phyloP scores from a whole-genome alignment of 2,888 invertebrate species.

The Drosophila yooni region DNA sequence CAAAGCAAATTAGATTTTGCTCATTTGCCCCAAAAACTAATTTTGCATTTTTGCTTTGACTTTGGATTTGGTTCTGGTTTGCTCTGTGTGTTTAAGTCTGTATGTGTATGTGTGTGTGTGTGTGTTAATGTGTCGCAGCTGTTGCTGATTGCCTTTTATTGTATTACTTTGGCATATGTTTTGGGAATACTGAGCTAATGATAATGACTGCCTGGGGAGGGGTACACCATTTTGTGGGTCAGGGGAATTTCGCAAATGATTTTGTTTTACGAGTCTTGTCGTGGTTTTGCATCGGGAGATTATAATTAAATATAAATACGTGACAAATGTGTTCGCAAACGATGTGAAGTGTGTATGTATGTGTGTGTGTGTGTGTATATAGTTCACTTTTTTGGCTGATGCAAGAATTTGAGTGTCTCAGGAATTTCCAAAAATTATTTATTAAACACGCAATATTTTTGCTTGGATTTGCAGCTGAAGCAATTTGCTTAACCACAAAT shows the following conservation, averaged over 20 bases:
- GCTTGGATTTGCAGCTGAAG: neutral
- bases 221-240: slow-evolving; percentile 21
- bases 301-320: slow-evolving; percentile 65
- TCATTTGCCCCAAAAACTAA: slow-evolving; percentile 39
- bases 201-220: slow-evolving; percentile 53
- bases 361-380: neutral
- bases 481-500: neutral
- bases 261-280: slow-evolving; percentile 47
- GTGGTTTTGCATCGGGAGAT: slow-evolving; percentile 38
- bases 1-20: slow-evolving; percentile 53
- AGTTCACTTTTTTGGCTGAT: slow-evolving; percentile 5
- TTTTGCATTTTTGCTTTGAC: slow-evolving; percentile 47
- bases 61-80: slow-evolving; percentile 15
- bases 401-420: neutral
- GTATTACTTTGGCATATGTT: slow-evolving; percentile 69
- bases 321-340: slow-evolving; percentile 52
- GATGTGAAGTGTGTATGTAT: neutral
- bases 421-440: slow-evolving; percentile 13
- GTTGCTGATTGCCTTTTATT: slow-evolving; percentile 71
- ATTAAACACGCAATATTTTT: neutral
- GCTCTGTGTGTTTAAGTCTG: neutral
- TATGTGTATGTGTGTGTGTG: slow-evolving; percentile 4
- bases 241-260: slow-evolving; percentile 47
- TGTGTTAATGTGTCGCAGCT: slow-evolving; percentile 61
- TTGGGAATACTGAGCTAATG: slow-evolving; percentile 65